Base-by-base conservation (phyloP, 2,888 invertebrate genomes). In the Sussaba pulchella region DNA sequence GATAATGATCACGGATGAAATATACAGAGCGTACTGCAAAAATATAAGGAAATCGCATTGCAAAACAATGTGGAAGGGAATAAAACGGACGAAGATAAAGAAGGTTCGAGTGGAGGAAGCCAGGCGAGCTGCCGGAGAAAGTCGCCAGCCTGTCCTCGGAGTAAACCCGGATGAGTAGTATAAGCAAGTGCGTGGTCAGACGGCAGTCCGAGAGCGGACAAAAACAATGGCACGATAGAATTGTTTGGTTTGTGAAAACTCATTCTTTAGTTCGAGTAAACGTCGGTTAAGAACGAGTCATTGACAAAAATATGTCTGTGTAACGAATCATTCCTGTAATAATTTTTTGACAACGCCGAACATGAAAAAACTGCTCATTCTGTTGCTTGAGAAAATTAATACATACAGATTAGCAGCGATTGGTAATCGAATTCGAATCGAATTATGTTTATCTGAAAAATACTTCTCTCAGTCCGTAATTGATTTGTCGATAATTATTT, bases 121-220 rank as follows among this genome's bases (percentile, higher is more conserved):
- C 10, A 19, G 54, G 10, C 2, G 9, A 39, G n/a, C 9, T n/a
- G 43, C 8, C 19, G 17, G 1, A 24, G 6, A 41, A 47, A 41
- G 12, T 26, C 26, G 36, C 31, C 31, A 5, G 8, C 39, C 12
- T 17, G n/a, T 12, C 17, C 14, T 2, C 19, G 31, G 10, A 54
- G 54, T 1, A 10, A 21, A n/a, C 10, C 54, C 3, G 24, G 8
- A 31, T 17, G 17, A 73, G 73, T 73, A 45, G 73, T 66, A 12
- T 1, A 54, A 17, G 12, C 8, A 19, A 21, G 14, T 31, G 64
- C 10, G 3, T 10, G 21, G 45, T 64, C 73, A 21, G 64, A 45
- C 21, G n/a, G 14, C 17, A 31, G 31, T 19, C 14, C 17, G 45
- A 45, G 8, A 36, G 47, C 1, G 5, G 2, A 6, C 31, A 10